Percentiles rank a stretch among this genome's conserved stretches.
Conservation (phyloP, 2,888 invertebrate species). For the Patella pellucida region DNA sequence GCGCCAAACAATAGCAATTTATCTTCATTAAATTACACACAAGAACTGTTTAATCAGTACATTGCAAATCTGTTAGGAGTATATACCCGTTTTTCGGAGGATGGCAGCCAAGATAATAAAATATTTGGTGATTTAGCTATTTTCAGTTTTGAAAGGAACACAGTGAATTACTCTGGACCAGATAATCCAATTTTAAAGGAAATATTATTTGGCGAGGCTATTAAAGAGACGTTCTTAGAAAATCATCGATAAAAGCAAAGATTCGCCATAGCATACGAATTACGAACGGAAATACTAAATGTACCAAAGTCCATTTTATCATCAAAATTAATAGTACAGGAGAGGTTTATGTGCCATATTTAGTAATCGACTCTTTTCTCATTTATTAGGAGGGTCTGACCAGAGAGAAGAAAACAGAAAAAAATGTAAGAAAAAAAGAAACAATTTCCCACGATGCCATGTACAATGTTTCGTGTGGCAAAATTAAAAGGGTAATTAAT, state of each 20-base stretch:
- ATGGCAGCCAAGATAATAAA: too few relatives aligned
- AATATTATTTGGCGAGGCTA: neutral
- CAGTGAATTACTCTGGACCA: too few relatives aligned
- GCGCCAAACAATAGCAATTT: too few relatives aligned
- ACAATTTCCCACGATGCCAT: neutral
- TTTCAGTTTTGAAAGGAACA: too few relatives aligned
- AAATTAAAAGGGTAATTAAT: constrained; percentile 29
- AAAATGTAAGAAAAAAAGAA: neutral
- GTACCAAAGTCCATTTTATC: neutral
- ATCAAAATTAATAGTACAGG: too few relatives aligned
- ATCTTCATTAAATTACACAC: too few relatives aligned
- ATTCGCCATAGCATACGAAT: neutral
- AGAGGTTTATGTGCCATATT: too few relatives aligned
- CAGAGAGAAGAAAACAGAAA: neutral
- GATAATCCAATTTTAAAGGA: neutral
- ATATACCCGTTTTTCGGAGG: too few relatives aligned
- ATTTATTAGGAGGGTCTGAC: neutral
- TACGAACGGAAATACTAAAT: neutral
- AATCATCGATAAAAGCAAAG: neutral
- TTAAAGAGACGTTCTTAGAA: neutral
- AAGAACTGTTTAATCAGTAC: too few relatives aligned
- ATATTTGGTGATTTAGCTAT: too few relatives aligned
- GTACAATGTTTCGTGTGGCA: constrained; percentile 11
- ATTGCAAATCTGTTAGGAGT: too few relatives aligned
- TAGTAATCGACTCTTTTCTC: neutral